Conservation (phyloP, 2,888 invertebrate genomes). For the Chesias legatella region DNA sequence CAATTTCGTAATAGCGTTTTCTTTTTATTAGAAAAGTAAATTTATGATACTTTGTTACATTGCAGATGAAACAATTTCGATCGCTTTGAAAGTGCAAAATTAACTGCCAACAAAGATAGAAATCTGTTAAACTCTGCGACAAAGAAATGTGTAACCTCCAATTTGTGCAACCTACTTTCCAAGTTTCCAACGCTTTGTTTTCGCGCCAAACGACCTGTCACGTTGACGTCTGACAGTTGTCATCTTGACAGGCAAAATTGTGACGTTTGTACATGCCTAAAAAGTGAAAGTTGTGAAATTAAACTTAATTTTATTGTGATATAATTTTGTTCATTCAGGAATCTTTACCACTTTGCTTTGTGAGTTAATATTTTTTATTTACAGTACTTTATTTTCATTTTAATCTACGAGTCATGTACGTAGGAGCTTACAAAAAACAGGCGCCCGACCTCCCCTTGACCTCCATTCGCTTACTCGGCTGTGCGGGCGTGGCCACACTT, state of each 20-base stretch:
- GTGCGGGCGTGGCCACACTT: slow-evolving; percentile 34
- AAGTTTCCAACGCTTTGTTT: slow-evolving; percentile 43
- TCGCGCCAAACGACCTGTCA: slow-evolving; percentile 42
- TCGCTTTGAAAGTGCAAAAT: slow-evolving; percentile 2
- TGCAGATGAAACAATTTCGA: slow-evolving; percentile 1
- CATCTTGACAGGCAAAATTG: slow-evolving; percentile 40
- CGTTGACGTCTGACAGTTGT: slow-evolving; percentile 45
- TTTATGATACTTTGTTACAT: slow-evolving; percentile 25
- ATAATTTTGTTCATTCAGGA: too few relatives aligned
- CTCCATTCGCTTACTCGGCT: slow-evolving; percentile 19
- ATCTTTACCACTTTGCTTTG: too few relatives aligned
- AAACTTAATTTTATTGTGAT: not conserved
- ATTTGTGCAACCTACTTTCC: slow-evolving; percentile 52
- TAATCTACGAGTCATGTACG: not conserved
- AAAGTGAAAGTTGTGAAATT: slow-evolving; percentile 1
- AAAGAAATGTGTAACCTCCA: slow-evolving; percentile 38
- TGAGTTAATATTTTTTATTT: slow-evolving; percentile 1
- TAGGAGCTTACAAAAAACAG: not conserved
- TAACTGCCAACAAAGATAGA: slow-evolving; percentile 23
- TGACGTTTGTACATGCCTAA: slow-evolving; percentile 14
- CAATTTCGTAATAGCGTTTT: not conserved
- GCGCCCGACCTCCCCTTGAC: slow-evolving; percentile 35
- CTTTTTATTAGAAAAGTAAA: slow-evolving; percentile 10
- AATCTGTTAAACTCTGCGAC: slow-evolving; percentile 35
- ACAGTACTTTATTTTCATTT: slow-evolving; percentile 1